Conservation (phyloP, 1,140 invertebrate species). For the Pemphigus obesinymphae region DNA sequence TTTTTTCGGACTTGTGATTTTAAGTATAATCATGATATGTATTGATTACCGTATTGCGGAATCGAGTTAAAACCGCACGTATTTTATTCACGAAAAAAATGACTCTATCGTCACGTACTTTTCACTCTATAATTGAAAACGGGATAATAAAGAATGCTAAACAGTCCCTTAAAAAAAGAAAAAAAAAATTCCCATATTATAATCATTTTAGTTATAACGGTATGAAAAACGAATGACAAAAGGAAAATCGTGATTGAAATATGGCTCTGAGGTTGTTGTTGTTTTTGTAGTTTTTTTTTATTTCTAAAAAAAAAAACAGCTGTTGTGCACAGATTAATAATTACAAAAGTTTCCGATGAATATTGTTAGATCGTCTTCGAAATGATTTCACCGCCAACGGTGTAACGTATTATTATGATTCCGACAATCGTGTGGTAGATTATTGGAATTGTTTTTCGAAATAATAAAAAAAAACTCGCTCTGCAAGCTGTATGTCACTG, state of each 20-base stretch:
- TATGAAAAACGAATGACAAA: not conserved
- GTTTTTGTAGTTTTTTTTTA: too few relatives aligned
- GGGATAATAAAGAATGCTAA: not conserved
- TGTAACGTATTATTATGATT: not conserved
- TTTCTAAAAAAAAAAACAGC: too few relatives aligned
- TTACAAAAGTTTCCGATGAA: not conserved
- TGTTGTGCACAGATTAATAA: not conserved
- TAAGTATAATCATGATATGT: not conserved
- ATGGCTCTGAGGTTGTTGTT: too few relatives aligned
- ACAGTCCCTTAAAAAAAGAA: not conserved
- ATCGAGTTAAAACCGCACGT: not conserved
- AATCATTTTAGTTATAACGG: not conserved
- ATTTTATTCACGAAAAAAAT: not conserved
- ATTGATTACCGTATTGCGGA: too few relatives aligned
- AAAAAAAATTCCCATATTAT: not conserved
- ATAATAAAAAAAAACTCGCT: not conserved
- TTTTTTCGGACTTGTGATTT: not conserved
- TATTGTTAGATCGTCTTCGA: not conserved
- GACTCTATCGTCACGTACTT: not conserved
- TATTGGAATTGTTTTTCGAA: too few relatives aligned
- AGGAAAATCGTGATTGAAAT: slow-evolving; percentile 21
- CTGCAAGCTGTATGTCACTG: not conserved
- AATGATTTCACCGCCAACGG: not conserved
- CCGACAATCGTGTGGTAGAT: too few relatives aligned
- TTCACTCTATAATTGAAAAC: not conserved